Evolutionary conservation across 2,113 vertebrate species (phyloP).

Genomic region (Myrmecobius fasciatus): DNA sequence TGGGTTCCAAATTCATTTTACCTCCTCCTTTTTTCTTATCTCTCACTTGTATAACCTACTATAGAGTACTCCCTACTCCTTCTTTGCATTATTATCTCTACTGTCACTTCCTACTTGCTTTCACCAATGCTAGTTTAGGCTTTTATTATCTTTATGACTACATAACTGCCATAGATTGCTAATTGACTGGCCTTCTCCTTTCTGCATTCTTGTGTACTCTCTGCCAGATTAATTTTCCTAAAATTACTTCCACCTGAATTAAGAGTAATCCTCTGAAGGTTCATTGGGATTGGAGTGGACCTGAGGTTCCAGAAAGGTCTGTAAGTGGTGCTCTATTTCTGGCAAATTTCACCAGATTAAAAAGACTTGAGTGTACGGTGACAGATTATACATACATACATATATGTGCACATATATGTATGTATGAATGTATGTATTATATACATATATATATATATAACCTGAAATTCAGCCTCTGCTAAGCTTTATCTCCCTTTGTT

Average conservation of each 20-base stretch:
- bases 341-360: background rate
- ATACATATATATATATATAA: too few relatives aligned
- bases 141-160: background rate
- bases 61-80: background rate
- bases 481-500: too few relatives aligned
- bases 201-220: background rate
- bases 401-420: too few relatives aligned
- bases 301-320: background rate
- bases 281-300: background rate
- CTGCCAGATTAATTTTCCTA: background rate
- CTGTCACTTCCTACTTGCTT: background rate
- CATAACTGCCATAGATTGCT: background rate
- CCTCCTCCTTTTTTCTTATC: background rate
- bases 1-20: background rate
- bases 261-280: background rate
- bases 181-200: background rate
- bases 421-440: too few relatives aligned
- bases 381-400: too few relatives aligned
- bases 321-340: background rate
- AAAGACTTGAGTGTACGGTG: background rate
- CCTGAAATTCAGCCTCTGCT: too few relatives aligned
- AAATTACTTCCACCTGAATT: background rate
- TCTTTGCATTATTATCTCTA: constrained; percentile 18
- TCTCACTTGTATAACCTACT: background rate
- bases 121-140: background rate